Conservation (phyloP, 2,113 vertebrate species). For the Microcebus griseorufus region DNA sequence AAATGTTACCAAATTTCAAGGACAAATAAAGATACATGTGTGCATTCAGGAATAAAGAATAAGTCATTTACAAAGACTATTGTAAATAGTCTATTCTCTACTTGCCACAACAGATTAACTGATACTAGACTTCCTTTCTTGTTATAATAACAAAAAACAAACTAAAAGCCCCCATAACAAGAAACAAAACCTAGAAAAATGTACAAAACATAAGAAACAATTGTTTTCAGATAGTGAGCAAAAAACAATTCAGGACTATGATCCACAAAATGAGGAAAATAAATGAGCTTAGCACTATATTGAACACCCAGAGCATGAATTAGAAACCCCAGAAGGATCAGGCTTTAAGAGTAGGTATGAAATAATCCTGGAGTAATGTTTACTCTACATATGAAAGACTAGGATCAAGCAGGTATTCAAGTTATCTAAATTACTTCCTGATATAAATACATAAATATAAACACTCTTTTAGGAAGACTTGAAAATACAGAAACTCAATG, state of each 20-base stretch:
- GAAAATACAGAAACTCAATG: not conserved
- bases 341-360: not conserved
- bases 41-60: slow-evolving; percentile 31
- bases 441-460: not conserved
- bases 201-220: not conserved
- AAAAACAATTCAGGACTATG: not conserved
- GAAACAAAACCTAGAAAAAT: not conserved
- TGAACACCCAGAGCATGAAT: not conserved
- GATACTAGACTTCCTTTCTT: not conserved
- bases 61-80: slow-evolving; percentile 54
- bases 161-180: too few species aligned
- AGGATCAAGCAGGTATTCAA: not conserved
- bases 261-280: not conserved
- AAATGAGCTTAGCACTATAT: not conserved
- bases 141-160: not conserved
- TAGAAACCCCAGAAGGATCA: not conserved
- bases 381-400: not conserved
- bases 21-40: slow-evolving; percentile 48
- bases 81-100: slow-evolving; percentile 41
- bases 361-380: not conserved
- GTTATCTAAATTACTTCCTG: not conserved
- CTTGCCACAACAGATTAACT: not conserved
- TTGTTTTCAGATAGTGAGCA: not conserved
- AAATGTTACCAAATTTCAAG: slow-evolving; percentile 46
- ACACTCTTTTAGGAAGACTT: not conserved